These are phyloP conservation scores for Rhinophrynus dorsalis DNA, from an alignment of 2,797 vertebrate species.

Conservation along the genomic window DNA sequence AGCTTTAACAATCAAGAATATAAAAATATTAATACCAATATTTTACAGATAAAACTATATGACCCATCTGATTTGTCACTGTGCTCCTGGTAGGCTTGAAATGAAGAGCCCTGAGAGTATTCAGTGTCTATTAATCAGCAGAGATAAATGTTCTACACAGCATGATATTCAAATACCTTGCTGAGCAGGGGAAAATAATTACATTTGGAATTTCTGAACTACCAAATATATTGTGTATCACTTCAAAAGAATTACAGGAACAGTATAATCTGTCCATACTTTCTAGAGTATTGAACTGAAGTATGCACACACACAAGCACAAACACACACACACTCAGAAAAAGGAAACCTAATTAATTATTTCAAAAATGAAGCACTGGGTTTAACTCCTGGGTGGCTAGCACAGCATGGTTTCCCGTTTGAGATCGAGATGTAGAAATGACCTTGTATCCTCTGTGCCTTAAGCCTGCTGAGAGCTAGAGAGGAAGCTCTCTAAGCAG, in stretches of 20 bases:
- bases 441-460: slow-evolving; percentile 46
- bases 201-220: slow-evolving; percentile 51
- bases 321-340: slow-evolving; percentile 32
- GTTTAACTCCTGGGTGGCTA: slow-evolving; percentile 47
- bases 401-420: slow-evolving; percentile 48
- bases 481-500: slow-evolving; percentile 41
- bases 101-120: slow-evolving; percentile 31
- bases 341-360: slow-evolving; percentile 50
- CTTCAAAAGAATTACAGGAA: slow-evolving; percentile 47
- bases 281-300: slow-evolving; percentile 43
- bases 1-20: no score
- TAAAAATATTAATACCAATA: slow-evolving; percentile 9
- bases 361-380: slow-evolving; percentile 40
- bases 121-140: slow-evolving; percentile 44
- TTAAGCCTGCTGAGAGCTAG: slow-evolving; percentile 44
- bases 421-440: slow-evolving; percentile 46
- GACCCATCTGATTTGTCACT: slow-evolving; percentile 47
- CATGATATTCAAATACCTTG: slow-evolving; percentile 50
- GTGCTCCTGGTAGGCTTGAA: slow-evolving; percentile 23
- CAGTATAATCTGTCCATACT: slow-evolving; percentile 49
- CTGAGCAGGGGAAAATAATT: slow-evolving; percentile 49
- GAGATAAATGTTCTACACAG: slow-evolving; percentile 48
- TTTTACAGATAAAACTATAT: slow-evolving; percentile 21
- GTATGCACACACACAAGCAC: slow-evolving; percentile 31
- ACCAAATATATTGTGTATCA: slow-evolving; percentile 49